These are phyloP conservation scores for Schrankia costaestrigalis DNA, from an alignment of 2,888 invertebrate genomes.

Conservation along the genomic window DNA sequence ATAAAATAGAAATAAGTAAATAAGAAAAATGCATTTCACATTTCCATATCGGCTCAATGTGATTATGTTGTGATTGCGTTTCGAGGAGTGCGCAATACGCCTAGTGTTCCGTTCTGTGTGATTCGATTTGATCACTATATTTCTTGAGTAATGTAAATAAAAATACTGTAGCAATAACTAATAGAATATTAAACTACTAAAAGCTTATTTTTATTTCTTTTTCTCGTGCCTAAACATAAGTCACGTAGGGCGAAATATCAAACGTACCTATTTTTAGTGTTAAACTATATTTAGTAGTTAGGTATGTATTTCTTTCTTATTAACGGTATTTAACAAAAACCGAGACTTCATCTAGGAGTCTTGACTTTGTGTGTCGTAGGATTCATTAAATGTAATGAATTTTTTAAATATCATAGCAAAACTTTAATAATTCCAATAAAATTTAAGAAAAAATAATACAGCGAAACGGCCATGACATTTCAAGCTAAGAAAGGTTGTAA, in stretches of 20 bases:
- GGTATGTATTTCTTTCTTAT: too few species aligned
- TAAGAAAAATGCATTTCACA: constrained; percentile 31
- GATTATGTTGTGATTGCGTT: constrained; percentile 30
- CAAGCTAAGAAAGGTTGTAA: too few species aligned
- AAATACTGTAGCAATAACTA: not conserved
- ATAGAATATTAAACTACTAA: not conserved
- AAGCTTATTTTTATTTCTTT: not conserved
- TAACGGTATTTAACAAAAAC: too few species aligned
- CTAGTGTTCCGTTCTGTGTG: constrained; percentile 8
- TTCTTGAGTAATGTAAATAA: constrained; percentile 7
- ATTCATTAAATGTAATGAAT: too few species aligned
- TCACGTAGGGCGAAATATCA: not conserved
- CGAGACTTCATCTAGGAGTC: too few species aligned
- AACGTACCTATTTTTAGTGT: too few species aligned
- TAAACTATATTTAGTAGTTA: too few species aligned
- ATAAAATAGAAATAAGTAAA: constrained; percentile 23
- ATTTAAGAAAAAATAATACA: too few species aligned
- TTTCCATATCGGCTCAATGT: constrained; percentile 27
- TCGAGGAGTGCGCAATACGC: constrained; percentile 5
- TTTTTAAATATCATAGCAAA: too few species aligned
- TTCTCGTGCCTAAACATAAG: not conserved
- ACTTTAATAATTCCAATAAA: too few species aligned
- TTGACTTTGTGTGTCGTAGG: too few species aligned
- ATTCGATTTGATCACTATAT: constrained; percentile 15
- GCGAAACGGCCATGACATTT: too few species aligned